Conservation (phyloP, 1,140 invertebrate species). For the Paraescarpia echinospica region DNA sequence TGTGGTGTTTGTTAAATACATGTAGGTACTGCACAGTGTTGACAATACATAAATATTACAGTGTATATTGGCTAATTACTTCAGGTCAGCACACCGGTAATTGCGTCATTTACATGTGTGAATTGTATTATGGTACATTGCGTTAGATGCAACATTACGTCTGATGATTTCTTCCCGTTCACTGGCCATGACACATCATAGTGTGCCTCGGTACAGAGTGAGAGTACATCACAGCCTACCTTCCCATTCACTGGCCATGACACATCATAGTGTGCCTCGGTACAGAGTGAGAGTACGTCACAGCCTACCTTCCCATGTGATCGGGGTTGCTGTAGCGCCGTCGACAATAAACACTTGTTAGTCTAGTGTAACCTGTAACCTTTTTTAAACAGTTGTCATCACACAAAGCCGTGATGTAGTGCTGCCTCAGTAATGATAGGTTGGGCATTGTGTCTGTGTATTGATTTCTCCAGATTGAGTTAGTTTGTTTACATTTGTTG, state of each 20-base stretch:
- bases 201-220: not conserved
- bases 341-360: not conserved
- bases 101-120: not conserved
- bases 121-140: not conserved
- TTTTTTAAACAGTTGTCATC: not conserved
- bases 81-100: not conserved
- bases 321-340: not conserved
- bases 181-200: not conserved
- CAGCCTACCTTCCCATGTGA: not conserved
- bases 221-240: not conserved
- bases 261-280: not conserved
- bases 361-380: not conserved
- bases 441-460: not conserved
- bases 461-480: not conserved
- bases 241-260: not conserved
- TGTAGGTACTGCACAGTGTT: not conserved
- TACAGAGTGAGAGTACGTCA: not conserved
- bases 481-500: slow-evolving; percentile 4
- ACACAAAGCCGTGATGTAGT: not conserved
- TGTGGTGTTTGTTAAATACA: not conserved
- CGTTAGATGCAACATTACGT: not conserved
- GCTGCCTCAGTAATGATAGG: not conserved
- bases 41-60: not conserved
- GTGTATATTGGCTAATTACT: not conserved
- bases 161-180: not conserved